Evolutionary conservation across 2,113 vertebrate species (phyloP), one percentile per base, ranked within the genome.

Genomic region (Menidia beryllina): DNA sequence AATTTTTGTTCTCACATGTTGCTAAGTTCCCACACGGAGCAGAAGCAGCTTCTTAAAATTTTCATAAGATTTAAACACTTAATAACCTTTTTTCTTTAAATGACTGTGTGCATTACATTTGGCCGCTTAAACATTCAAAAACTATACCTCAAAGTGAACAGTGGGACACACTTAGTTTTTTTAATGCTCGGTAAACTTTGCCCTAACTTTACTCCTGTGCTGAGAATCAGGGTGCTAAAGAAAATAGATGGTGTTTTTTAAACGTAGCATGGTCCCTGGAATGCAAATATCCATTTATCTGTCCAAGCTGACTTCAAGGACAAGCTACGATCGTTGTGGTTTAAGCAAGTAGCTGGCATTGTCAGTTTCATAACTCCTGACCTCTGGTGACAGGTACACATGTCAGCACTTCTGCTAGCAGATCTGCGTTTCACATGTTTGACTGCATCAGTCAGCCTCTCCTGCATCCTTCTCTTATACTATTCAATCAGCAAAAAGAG

Each of bases 391-490:
- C 87, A 88, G 70, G 84, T 76, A 80, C 77, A 77, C 66, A 82
- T 87, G 81, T 88, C 89, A 90, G 84, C 88, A 82, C 75, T 85
- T 91, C 72, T 59, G 36, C 69, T 71, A 83, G 79, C 81, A 86
- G 60, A 69, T 80, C 64, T 74, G 57, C 73, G 62, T 85, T 75
- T 27, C 64, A 83, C 49, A 41, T 49, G 21, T 5, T 50, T 61
- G 17, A 61, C 53, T 17, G 45, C 59, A 73, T 68, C 72, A 9
- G 9, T 72, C 26, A 57, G 19, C 27, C 21, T 45, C 56, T 26
- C 51, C 50, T 56, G 38, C 11, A 36, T 62, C 34, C 61, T 49
- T 24, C 71, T n/a, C 21, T 27, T n/a, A 54, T n/a, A 41, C 49
- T 25, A 26, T 59, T 68, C 72, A 51, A 57, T 15, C 19, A 57